phyloP scores from a whole-genome alignment of 2,113 vertebrate genomes.

The Serilophus lunatus region DNA sequence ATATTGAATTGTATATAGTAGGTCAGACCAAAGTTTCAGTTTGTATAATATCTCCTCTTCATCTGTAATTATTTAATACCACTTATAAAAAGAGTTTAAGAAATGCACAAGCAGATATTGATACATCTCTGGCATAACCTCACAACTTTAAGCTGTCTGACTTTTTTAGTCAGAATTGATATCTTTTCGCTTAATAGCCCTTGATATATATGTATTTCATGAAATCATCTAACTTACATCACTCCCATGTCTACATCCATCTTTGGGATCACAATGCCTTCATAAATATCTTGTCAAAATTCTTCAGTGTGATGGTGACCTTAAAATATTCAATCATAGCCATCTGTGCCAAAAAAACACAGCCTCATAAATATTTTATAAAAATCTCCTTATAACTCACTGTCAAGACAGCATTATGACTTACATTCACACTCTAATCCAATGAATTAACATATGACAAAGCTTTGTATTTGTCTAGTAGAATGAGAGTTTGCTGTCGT shows the following conservation, averaged over 20 bases:
- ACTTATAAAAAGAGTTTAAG: neutral
- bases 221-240: conserved; percentile 1
- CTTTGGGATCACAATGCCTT: neutral
- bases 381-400: conserved; percentile 7
- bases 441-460: neutral
- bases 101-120: neutral
- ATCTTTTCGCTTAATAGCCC: conserved; percentile 3
- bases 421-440: neutral
- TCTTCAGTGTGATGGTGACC: conserved; percentile 6
- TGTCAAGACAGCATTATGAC: conserved; percentile 8
- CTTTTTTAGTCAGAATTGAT: neutral
- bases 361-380: neutral
- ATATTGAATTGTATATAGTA: neutral
- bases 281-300: conserved; percentile 28
- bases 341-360: neutral
- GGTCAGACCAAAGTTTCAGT: neutral
- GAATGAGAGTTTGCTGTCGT: neutral
- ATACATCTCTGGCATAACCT: neutral
- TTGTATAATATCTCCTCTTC: neutral
- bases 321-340: conserved; percentile 15
- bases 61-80: neutral
- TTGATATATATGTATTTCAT: conserved; percentile 38
- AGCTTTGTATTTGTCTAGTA: neutral
- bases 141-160: neutral
- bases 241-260: neutral